phyloP scores from a whole-genome alignment of 2,888 invertebrate species.

The Chironomus tentans region DNA sequence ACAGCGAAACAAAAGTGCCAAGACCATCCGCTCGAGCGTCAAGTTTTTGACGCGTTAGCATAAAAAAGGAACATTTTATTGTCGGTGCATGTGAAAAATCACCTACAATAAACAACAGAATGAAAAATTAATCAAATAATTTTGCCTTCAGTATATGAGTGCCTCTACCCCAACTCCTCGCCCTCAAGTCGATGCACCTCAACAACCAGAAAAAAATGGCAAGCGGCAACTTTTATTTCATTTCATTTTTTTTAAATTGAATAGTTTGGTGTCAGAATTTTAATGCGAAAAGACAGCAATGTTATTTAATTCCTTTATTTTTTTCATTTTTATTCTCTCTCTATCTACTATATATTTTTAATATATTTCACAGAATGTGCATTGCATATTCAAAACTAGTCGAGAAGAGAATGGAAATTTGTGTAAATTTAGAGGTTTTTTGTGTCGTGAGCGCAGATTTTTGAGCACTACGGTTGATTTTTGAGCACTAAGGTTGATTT shows the following conservation, averaged over 20 bases:
- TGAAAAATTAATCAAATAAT: conserved; percentile 15
- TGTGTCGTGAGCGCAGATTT: no score
- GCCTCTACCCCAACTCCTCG: neutral
- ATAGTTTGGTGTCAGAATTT: conserved; percentile 21
- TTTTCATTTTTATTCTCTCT: neutral
- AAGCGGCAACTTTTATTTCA: neutral
- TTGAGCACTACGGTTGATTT: no score
- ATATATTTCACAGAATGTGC: no score
- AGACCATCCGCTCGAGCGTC: neutral
- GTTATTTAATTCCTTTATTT: neutral
- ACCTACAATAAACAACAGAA: conserved; percentile 10
- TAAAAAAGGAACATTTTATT: neutral
- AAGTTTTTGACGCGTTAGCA: neutral
- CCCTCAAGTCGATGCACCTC: no score
- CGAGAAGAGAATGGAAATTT: neutral
- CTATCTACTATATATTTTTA: neutral
- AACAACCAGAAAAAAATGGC: neutral
- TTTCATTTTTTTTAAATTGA: conserved; percentile 3
- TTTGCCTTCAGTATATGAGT: neutral
- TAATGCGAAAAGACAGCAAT: conserved; percentile 18
- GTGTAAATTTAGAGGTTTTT: neutral
- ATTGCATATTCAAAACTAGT: neutral
- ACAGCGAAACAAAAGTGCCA: neutral
- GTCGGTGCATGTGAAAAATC: neutral
- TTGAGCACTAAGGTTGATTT: no score